phyloP scores from a whole-genome alignment of 2,797 vertebrate species.

The Neoniphon sammara region DNA sequence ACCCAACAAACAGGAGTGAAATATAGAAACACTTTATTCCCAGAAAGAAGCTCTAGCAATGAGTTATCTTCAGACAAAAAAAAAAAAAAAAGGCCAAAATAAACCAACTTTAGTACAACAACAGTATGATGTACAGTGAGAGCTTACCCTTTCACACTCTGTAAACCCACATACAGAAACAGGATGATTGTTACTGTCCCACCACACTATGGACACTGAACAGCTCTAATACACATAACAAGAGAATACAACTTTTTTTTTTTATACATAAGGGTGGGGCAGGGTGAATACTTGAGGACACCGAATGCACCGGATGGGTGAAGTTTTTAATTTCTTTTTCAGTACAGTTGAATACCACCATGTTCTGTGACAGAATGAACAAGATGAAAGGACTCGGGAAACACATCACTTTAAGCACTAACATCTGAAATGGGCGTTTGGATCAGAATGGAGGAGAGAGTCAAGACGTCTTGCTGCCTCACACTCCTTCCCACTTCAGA shows the following conservation, averaged over 20 bases:
- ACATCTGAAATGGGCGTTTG: slow-evolving; percentile 52
- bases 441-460: slow-evolving; percentile 21
- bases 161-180: slow-evolving; percentile 78
- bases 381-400: slow-evolving; percentile 43
- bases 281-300: slow-evolving; percentile 61
- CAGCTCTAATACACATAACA: slow-evolving; percentile 62
- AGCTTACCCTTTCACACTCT: slow-evolving; percentile 72
- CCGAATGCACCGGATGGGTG: slow-evolving; percentile 59
- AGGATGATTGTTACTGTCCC: slow-evolving; percentile 74
- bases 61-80: slow-evolving; percentile 77
- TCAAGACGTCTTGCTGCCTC: slow-evolving; percentile 32
- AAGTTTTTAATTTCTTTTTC: slow-evolving; percentile 43
- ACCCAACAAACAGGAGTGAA: slow-evolving; percentile 51
- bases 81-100: slow-evolving; percentile 78
- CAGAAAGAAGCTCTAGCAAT: slow-evolving; percentile 76
- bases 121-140: slow-evolving; percentile 77
- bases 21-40: slow-evolving; percentile 85
- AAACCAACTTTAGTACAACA: slow-evolving; percentile 76
- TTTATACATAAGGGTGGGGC: slow-evolving; percentile 33
- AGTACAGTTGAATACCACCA: slow-evolving; percentile 57
- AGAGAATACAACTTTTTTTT: slow-evolving; percentile 57
- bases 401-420: slow-evolving; percentile 64
- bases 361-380: slow-evolving; percentile 36
- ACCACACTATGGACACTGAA: slow-evolving; percentile 67
- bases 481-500: slow-evolving; percentile 7